Evolutionary conservation across 2,888 invertebrate species (phyloP), one percentile per base, ranked within the genome.

Genomic region (Morpho achilles): DNA sequence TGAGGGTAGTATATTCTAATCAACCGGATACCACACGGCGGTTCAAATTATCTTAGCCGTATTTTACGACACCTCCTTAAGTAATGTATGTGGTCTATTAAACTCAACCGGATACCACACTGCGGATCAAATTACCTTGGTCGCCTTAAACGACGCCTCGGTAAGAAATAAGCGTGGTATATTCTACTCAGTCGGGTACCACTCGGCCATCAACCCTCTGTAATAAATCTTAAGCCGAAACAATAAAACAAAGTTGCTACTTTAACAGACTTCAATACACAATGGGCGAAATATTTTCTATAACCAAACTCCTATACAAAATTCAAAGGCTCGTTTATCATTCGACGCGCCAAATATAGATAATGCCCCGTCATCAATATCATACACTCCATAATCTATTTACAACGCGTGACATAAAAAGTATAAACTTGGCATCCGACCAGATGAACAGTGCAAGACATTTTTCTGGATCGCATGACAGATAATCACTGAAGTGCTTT

Each of bases 341-440:
- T 50, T 50, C 22, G 40, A 46, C 50, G 59, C 53, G 58, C 61
- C 63, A 63, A 59, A 61, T 57, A 54, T 49, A 61, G 56, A 63
- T 59, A 59, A 49, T 61, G 57, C 53, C 50, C 56, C 51, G 53
- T 61, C 63, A 61, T 63, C 66, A 63, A 66, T 66, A 66, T 63
- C 55, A 45, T 59, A 55, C 53, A 59, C 47, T 53, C 53, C 58
- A 58, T 61, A 65, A 63, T 64, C 61, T 63, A 66, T 66, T 66
- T 66, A 66, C 58, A 61, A 58, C 52, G 65, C 53, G 64, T 64
- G 64, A 59, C 66, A 60, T 62, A 63, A 60, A 63, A 66, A 61
- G 54, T 56, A 58, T 60, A 44, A 39, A 10, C 47, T 57, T 62
- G 62, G 62, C 62, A 49, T 40, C 43, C 9, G 7, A 57, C 63